Conservation (phyloP, 2,797 vertebrate species). For the Enoplosus armatus region DNA sequence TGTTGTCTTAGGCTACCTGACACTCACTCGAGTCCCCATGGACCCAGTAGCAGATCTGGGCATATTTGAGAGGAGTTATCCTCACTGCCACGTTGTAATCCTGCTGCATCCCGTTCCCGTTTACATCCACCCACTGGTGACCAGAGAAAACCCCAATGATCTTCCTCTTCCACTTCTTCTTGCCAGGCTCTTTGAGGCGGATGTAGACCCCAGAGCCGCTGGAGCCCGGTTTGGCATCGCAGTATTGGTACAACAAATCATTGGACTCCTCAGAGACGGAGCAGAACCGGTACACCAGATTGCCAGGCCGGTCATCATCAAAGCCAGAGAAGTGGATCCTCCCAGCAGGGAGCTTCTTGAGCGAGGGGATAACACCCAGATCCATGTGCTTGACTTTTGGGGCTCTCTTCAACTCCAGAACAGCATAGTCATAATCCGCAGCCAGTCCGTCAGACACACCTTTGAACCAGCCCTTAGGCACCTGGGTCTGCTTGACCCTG, state of each 20-base stretch:
- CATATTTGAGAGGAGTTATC: slow-evolving; percentile 96
- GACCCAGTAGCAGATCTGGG: slow-evolving; percentile 98
- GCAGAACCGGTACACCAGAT: slow-evolving; percentile 97
- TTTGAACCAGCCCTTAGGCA: slow-evolving; percentile 95
- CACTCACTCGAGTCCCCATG: slow-evolving; percentile 91
- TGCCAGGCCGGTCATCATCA: slow-evolving; percentile 91
- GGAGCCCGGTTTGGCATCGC: slow-evolving; percentile 94
- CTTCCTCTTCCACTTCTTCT: slow-evolving; percentile 95
- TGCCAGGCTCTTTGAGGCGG: slow-evolving; percentile 92
- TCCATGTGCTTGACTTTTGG: slow-evolving; percentile 94
- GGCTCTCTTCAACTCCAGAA: slow-evolving; percentile 93
- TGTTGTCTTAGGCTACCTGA: slow-evolving; percentile 82
- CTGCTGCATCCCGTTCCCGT: slow-evolving; percentile 90
- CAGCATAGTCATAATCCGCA: slow-evolving; percentile 95
- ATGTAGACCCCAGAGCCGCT: slow-evolving; percentile 96
- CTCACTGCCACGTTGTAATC: slow-evolving; percentile 98
- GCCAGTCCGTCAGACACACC: slow-evolving; percentile 84
- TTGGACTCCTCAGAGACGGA: slow-evolving; percentile 94
- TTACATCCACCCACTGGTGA: slow-evolving; percentile 95
- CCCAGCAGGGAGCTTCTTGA: slow-evolving; percentile 91
- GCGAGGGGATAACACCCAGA: slow-evolving; percentile 91
- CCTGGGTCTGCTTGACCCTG: slow-evolving; percentile 92
- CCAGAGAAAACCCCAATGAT: slow-evolving; percentile 95
- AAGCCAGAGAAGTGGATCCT: slow-evolving; percentile 98
- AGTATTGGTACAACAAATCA: slow-evolving; percentile 96